Base-by-base conservation (phyloP, 2,888 invertebrate species). In the Labia minor region DNA sequence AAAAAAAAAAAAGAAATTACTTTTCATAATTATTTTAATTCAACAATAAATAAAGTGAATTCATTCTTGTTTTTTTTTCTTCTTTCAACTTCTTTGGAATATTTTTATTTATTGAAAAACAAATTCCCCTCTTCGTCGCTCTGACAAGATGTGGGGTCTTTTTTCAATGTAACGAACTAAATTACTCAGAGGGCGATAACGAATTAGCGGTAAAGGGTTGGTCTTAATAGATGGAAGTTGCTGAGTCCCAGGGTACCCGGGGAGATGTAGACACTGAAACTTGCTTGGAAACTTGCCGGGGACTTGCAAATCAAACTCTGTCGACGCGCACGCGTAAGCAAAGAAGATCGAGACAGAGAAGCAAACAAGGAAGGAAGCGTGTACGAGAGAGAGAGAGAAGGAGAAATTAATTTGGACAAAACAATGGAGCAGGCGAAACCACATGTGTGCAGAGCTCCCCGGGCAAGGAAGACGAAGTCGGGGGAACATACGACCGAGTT, bases 141-240 rank as follows among this genome's bases (percentile, higher is more conserved):
- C 8, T 26, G 26, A 26, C 26, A 8, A 26, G 8, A 26, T 26
- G 26, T 11, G 49, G 49, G 2, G 4, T 49, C 49, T 10, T 49
- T n/a, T 49, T 49, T 16, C 49, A 49, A n/a, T n/a, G 49, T 49
- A 10, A 4, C 49, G 49, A 49, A 49, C n/a, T 49, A 49, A 49
- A 49, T 49, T 49, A n/a, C 49, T 49, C n/a, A 8, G 2, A 49
- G 49, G 26, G 49, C 49, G 49, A 49, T 49, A 49, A 49, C 16
- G 49, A 49, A 49, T 49, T 49, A 49, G 49, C 49, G 49, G 49
- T 49, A 49, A 49, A 49, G 49, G 49, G 49, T 49, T 49, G 49
- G 49, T 14, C 49, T 49, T 49, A 49, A 49, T 49, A 49, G 49
- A 49, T 49, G 49, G 49, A 49, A 49, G 49, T 49, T 49, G n/a